Conservation (phyloP, 2,888 invertebrate genomes). For the Nematopogon swammerdamellus region DNA sequence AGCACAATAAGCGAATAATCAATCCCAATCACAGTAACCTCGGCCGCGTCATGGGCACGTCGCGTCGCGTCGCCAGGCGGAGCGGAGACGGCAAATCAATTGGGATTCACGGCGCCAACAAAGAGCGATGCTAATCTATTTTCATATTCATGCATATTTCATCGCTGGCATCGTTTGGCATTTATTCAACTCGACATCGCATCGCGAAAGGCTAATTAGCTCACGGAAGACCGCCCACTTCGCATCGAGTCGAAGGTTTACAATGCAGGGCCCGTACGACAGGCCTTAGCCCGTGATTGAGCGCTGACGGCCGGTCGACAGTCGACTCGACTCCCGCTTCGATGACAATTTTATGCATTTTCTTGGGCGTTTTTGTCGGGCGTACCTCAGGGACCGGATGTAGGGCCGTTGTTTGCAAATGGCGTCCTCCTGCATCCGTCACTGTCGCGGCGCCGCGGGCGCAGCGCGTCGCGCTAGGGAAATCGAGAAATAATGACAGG, state of each 20-base stretch:
- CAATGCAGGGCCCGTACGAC: neutral
- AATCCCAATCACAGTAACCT: neutral
- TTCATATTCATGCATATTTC: conserved; percentile 25
- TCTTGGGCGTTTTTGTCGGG: neutral
- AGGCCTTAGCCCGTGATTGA: neutral
- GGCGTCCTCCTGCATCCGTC: conserved; percentile 5
- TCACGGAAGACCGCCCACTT: conserved; percentile 20
- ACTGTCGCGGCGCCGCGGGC: too few relatives aligned
- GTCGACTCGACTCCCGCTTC: neutral
- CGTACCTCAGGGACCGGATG: neutral
- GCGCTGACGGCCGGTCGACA: neutral
- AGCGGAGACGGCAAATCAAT: conserved; percentile 5
- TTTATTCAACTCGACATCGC: conserved; percentile 10
- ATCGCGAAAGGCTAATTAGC: conserved; percentile 23
- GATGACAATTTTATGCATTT: neutral
- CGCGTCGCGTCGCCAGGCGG: too few relatives aligned
- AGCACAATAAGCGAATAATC: neutral
- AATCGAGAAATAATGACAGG: neutral
- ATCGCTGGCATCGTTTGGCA: conserved; percentile 1
- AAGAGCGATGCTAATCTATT: conserved; percentile 15
- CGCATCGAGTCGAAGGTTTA: conserved; percentile 3
- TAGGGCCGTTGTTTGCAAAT: conserved; percentile 10
- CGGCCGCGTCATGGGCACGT: too few relatives aligned
- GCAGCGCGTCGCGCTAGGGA: too few relatives aligned
- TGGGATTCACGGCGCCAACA: conserved; percentile 14